A percentile compares a stretch with the other conserved stretches of the same genome.
These are phyloP conservation scores for Oreonectes daqikongensis DNA, from an alignment of 2,797 vertebrate genomes.

Conservation along the genomic window DNA sequence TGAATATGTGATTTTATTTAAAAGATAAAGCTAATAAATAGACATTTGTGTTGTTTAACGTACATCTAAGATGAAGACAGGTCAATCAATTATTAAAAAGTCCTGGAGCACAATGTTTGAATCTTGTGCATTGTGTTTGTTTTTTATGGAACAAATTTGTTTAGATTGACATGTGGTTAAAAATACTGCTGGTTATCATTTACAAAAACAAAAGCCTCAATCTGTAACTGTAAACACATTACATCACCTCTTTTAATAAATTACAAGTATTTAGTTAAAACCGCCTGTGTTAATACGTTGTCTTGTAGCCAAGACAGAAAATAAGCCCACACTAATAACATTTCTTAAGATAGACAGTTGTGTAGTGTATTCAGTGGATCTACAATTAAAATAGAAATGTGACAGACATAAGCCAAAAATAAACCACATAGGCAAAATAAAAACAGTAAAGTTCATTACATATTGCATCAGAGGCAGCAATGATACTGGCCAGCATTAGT, in stretches of 20 bases:
- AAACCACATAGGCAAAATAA: not conserved
- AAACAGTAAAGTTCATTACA: not conserved
- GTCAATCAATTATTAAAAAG: not conserved
- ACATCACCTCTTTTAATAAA: not conserved
- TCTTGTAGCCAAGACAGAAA: not conserved
- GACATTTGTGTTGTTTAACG: not conserved
- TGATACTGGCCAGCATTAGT: slow-evolving; percentile 13
- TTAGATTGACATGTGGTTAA: too few relatives aligned
- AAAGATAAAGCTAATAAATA: not conserved
- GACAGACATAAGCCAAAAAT: not conserved
- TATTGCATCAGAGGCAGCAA: not conserved
- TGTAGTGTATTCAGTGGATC: not conserved
- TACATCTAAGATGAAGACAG: not conserved
- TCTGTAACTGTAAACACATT: not conserved
- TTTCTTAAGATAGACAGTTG: not conserved
- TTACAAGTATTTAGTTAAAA: not conserved
- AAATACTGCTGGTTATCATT: not conserved
- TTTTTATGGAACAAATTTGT: too few relatives aligned
- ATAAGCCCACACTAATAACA: not conserved
- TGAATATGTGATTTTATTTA: not conserved
- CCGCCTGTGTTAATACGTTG: not conserved
- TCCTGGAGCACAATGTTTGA: too few relatives aligned
- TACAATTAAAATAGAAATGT: not conserved
- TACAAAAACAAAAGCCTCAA: not conserved
- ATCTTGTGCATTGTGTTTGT: not conserved